Conservation (phyloP, 2,888 invertebrate genomes). For the Periphyllus acericola region DNA sequence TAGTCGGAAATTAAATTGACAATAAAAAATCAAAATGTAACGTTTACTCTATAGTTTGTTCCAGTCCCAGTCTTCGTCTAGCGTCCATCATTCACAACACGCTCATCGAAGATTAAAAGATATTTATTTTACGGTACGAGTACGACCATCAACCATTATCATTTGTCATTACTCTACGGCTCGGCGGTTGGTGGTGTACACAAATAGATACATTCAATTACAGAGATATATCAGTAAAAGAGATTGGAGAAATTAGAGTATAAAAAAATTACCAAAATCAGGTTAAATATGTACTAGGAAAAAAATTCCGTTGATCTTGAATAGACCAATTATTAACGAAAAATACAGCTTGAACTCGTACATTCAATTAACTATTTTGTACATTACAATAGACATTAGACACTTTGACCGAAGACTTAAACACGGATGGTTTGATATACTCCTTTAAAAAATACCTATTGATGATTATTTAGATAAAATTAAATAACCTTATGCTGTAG, state of each 20-base stretch:
- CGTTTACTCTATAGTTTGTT: conserved; percentile 17
- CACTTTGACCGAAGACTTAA: background rate
- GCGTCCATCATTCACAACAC: conserved; percentile 11
- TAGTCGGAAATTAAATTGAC: conserved; percentile 33
- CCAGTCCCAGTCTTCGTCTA: conserved; percentile 7
- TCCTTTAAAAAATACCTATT: background rate
- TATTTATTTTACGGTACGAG: conserved; percentile 45
- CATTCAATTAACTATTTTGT: background rate
- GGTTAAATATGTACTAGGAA: background rate
- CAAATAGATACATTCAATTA: conserved; percentile 24
- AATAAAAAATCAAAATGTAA: conserved; percentile 44
- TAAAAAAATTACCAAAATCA: background rate
- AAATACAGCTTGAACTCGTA: background rate
- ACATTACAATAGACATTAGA: background rate
- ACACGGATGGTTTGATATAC: background rate
- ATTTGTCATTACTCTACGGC: background rate
- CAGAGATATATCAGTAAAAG: conserved; percentile 14
- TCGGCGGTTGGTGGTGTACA: background rate
- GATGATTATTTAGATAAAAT: background rate
- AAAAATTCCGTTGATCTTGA: background rate
- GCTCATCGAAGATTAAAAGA: conserved; percentile 36
- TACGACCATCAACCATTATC: background rate
- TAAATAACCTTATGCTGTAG: background rate
- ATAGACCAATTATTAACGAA: background rate
- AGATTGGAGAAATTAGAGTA: conserved; percentile 6